A percentile compares a stretch with the other conserved stretches of the same genome.
phyloP scores from a whole-genome alignment of 2,888 invertebrate genomes.

The Lasioglossum calceatum region DNA sequence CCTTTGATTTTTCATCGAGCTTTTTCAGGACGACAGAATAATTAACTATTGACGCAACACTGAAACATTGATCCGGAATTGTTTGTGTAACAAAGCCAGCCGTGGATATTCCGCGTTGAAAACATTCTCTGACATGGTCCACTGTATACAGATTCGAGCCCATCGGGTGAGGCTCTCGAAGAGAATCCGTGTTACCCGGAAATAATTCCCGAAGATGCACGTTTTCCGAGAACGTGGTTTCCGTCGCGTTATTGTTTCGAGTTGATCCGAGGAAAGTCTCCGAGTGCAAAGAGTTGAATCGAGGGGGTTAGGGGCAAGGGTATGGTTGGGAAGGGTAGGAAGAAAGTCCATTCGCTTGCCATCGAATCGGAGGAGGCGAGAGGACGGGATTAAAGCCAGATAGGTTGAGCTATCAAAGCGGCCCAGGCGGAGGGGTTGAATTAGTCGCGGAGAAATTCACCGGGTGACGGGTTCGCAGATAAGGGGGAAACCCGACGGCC shows the following conservation, averaged over 20 bases:
- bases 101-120: background rate
- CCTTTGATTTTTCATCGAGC: too few species aligned
- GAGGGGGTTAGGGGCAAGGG: background rate
- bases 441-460: slow-evolving; percentile 52
- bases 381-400: slow-evolving; percentile 26
- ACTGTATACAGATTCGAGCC: background rate
- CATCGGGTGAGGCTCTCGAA: background rate
- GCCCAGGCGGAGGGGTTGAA: slow-evolving; percentile 32
- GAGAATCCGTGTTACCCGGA: background rate
- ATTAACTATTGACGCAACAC: background rate
- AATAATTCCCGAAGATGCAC: background rate
- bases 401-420: slow-evolving; percentile 25
- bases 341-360: slow-evolving; percentile 15
- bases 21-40: too few species aligned
- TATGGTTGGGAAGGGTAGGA: too few species aligned
- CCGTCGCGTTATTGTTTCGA: background rate
- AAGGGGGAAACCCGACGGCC: slow-evolving; percentile 39
- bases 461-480: slow-evolving; percentile 52
- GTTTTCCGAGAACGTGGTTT: background rate
- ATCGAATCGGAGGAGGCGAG: slow-evolving; percentile 24
- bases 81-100: too few species aligned
- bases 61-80: too few species aligned
- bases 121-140: background rate
- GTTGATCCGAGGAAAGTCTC: background rate
- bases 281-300: background rate